These are phyloP conservation scores for Seira ritae DNA, from an alignment of 2,888 invertebrate species.

Conservation along the genomic window DNA sequence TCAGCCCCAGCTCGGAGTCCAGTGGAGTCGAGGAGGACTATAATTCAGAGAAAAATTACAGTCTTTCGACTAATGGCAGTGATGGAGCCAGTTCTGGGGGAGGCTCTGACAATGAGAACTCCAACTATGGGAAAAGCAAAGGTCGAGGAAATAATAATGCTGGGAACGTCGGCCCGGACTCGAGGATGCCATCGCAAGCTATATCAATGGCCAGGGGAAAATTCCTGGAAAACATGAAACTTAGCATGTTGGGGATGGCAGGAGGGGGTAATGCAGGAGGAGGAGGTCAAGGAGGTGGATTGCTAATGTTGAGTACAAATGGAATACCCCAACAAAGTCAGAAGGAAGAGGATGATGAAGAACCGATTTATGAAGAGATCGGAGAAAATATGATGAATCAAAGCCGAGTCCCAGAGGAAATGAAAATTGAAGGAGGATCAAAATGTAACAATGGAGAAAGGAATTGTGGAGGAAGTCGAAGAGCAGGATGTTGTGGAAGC, in stretches of 20 bases:
- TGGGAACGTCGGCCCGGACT: slow-evolving; percentile 40
- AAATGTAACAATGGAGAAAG: too few relatives aligned
- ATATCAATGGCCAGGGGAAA: slow-evolving; percentile 73
- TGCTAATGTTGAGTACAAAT: not conserved
- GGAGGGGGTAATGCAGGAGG: slow-evolving; percentile 73
- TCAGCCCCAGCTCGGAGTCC: slow-evolving; percentile 69
- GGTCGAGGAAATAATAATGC: not conserved
- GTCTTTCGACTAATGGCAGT: slow-evolving; percentile 62
- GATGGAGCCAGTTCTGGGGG: slow-evolving; percentile 33
- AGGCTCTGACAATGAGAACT: slow-evolving; percentile 42
- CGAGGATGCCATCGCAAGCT: slow-evolving; percentile 60
- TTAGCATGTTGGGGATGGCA: slow-evolving; percentile 49
- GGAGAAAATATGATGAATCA: too few relatives aligned
- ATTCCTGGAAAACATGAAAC: slow-evolving; percentile 72
- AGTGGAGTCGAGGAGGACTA: slow-evolving; percentile 73
- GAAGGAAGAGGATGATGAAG: slow-evolving; percentile 64
- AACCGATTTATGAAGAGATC: slow-evolving; percentile 74
- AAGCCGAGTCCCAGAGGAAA: too few relatives aligned
- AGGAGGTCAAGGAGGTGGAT: slow-evolving; percentile 44
- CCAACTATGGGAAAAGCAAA: not conserved
- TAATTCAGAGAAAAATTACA: slow-evolving; percentile 72
- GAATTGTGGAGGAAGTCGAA: slow-evolving; percentile 15
- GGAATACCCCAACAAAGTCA: slow-evolving; percentile 10
- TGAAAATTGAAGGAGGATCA: too few relatives aligned
- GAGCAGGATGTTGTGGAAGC: slow-evolving; percentile 64